Evolutionary conservation across 2,888 invertebrate genomes (phyloP).

Genomic region (Petrolisthes cinctipes): DNA sequence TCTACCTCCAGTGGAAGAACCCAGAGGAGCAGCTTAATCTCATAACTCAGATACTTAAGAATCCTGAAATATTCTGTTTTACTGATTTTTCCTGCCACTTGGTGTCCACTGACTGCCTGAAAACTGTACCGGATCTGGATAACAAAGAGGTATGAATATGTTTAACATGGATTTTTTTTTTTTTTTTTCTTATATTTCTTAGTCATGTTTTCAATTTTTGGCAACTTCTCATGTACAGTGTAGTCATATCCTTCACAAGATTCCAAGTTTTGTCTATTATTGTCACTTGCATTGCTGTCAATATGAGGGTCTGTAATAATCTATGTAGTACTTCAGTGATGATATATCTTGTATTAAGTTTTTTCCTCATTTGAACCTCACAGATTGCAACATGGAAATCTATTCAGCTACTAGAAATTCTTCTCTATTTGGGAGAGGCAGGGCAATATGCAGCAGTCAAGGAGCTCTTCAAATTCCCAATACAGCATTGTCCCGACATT

Average conservation of each 20-base stretch:
- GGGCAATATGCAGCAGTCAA: constrained; percentile 79
- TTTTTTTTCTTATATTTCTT: background rate
- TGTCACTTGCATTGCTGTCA: no score
- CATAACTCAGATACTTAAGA: constrained; percentile 86
- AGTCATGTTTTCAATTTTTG: no score
- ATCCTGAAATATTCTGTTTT: constrained; percentile 93
- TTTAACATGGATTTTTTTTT: constrained; percentile 3
- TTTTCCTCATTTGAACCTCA: no score
- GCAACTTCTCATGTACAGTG: no score
- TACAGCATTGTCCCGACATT: constrained; percentile 94
- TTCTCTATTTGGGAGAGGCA: constrained; percentile 88
- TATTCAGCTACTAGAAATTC: constrained; percentile 87
- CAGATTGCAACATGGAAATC: constrained; percentile 77
- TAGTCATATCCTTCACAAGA: no score
- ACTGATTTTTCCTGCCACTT: constrained; percentile 90
- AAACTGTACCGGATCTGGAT: constrained; percentile 94
- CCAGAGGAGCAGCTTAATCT: constrained; percentile 84
- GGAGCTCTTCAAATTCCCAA: constrained; percentile 91
- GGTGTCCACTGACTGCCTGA: constrained; percentile 88
- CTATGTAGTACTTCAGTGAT: no score
- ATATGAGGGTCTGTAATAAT: no score
- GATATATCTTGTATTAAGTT: no score
- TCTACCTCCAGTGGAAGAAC: constrained; percentile 93
- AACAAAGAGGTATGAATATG: constrained; percentile 82
- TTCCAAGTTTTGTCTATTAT: no score